A percentile compares a stretch with the other conserved stretches of the same genome.
phyloP scores from a whole-genome alignment of 2,888 invertebrate genomes.

The Argyresthia albistria region DNA sequence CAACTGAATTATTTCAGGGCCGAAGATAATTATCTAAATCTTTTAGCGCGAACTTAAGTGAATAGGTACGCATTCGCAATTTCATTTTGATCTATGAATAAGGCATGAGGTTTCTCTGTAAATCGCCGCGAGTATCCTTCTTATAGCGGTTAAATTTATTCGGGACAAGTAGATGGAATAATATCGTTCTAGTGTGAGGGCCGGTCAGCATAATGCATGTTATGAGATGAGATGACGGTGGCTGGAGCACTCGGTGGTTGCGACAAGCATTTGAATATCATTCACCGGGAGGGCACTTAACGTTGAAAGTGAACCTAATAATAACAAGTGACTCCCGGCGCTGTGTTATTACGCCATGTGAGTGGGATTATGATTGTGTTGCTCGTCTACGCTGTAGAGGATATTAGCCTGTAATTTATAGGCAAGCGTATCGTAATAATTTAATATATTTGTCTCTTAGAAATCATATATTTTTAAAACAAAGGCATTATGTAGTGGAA shows the following conservation, averaged over 20 bases:
- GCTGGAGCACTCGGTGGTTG: not conserved
- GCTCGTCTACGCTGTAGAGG: too few species aligned
- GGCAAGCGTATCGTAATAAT: too few species aligned
- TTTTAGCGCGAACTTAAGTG: too few species aligned
- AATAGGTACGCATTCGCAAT: conserved; percentile 6
- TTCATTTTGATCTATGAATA: conserved; percentile 11
- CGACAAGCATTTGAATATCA: conserved; percentile 2
- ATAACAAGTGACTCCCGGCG: not conserved
- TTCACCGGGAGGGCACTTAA: not conserved
- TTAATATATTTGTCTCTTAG: too few species aligned
- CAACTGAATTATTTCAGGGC: too few species aligned
- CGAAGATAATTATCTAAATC: too few species aligned
- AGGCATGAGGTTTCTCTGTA: conserved; percentile 11
- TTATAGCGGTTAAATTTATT: conserved; percentile 10
- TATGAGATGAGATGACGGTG: conserved; percentile 3
- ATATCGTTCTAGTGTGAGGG: conserved; percentile 6
- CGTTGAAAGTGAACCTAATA: not conserved
- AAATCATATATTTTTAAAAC: too few species aligned
- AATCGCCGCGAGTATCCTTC: conserved; percentile 10
- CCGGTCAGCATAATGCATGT: conserved; percentile 9
- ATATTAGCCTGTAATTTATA: too few species aligned
- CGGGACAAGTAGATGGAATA: conserved; percentile 10
- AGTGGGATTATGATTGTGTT: too few species aligned
- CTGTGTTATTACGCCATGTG: too few species aligned
- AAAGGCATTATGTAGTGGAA: too few species aligned